phyloP scores from a whole-genome alignment of 2,113 vertebrate genomes.

The Nothocercus nigrocapillus region DNA sequence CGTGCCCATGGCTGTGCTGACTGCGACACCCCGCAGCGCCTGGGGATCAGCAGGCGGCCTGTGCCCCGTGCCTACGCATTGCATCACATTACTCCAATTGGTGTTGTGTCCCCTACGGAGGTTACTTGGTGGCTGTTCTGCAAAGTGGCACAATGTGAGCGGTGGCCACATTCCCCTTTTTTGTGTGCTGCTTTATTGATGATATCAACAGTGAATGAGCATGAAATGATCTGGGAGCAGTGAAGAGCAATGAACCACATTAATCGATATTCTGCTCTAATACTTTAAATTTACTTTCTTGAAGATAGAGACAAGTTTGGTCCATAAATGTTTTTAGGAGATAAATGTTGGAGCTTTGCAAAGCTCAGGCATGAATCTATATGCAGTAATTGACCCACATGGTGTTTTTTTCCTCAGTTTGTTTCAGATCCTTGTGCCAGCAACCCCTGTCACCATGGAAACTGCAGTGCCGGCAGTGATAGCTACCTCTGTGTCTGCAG shows the following conservation, averaged over 20 bases:
- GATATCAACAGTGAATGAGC: neutral
- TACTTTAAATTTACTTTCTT: conserved; percentile 16
- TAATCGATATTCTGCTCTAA: conserved; percentile 6
- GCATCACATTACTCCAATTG: neutral
- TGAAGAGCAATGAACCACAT: neutral
- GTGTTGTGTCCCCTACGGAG: neutral
- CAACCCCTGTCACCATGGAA: conserved; percentile 96
- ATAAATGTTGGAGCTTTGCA: neutral
- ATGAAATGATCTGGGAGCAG: neutral
- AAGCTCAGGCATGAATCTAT: neutral
- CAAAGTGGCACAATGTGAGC: neutral
- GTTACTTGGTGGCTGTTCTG: neutral
- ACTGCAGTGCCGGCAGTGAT: conserved; percentile 85
- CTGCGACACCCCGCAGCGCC: neutral
- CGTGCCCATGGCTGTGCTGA: neutral
- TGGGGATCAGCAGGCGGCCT: neutral
- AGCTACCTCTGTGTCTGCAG: conserved; percentile 88
- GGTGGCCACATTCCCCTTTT: neutral
- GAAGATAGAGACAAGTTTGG: neutral
- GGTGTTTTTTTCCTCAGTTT: conserved; percentile 82
- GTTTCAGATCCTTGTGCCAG: conserved; percentile 91
- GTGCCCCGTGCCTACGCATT: neutral
- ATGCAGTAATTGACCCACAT: conserved; percentile 64
- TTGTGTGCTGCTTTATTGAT: neutral
- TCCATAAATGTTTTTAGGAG: neutral